These are phyloP conservation scores for Ictalurus furcatus DNA, from an alignment of 2,113 vertebrate genomes.

Conservation along the genomic window DNA sequence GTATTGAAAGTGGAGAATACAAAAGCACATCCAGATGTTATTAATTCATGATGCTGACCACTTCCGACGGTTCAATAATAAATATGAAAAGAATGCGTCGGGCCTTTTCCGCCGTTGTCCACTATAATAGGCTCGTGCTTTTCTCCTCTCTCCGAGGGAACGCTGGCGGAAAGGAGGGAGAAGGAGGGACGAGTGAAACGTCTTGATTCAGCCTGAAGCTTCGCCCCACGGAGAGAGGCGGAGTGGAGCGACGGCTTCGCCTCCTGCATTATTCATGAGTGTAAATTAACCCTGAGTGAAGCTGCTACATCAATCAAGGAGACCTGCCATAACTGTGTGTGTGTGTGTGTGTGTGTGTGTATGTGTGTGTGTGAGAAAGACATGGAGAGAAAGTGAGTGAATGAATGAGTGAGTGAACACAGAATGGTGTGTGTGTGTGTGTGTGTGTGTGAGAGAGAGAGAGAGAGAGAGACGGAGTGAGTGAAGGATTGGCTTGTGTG, in stretches of 20 bases:
- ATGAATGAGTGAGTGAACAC: slow-evolving; percentile 30
- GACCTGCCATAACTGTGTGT: slow-evolving; percentile 79
- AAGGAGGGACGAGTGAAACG: slow-evolving; percentile 56
- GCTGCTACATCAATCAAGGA: slow-evolving; percentile 89
- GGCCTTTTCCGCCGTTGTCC: slow-evolving; percentile 53
- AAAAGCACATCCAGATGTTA: slow-evolving; percentile 55
- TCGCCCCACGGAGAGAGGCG: slow-evolving; percentile 79
- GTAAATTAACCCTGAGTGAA: slow-evolving; percentile 92
- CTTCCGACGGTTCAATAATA: slow-evolving; percentile 69
- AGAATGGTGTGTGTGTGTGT: not conserved
- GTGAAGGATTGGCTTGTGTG: not conserved
- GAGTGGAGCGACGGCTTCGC: slow-evolving; percentile 79
- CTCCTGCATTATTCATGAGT: slow-evolving; percentile 87
- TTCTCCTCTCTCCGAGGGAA: slow-evolving; percentile 37
- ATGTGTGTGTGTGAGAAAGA: not conserved
- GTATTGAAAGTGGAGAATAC: slow-evolving; percentile 28
- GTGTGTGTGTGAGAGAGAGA: slow-evolving; percentile 1
- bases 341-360: slow-evolving; percentile 44
- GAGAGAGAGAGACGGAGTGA: not conserved
- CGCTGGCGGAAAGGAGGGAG: slow-evolving; percentile 40
- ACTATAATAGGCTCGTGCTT: slow-evolving; percentile 52
- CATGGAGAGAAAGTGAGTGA: slow-evolving; percentile 12
- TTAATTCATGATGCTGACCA: slow-evolving; percentile 64
- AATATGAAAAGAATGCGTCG: slow-evolving; percentile 59
- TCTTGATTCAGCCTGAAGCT: slow-evolving; percentile 69